These are phyloP conservation scores for Chloroclystis v-ata DNA, from an alignment of 2,888 invertebrate genomes.

Conservation along the genomic window DNA sequence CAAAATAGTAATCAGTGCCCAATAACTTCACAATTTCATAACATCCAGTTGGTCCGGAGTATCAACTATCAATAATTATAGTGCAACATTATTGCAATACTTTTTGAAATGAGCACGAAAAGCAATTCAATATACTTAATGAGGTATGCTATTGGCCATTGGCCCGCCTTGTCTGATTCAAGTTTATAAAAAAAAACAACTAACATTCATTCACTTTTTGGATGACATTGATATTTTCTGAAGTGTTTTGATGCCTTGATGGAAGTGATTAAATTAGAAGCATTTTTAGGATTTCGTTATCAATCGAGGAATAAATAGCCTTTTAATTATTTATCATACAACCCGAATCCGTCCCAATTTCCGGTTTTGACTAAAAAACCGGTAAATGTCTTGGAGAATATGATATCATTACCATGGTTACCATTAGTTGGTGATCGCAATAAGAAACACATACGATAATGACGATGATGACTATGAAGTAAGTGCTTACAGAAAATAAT, in stretches of 20 bases:
- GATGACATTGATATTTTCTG: neutral
- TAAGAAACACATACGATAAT: no score
- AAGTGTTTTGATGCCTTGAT: neutral
- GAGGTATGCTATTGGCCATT: neutral
- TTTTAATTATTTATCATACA: no score
- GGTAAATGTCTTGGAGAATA: no score
- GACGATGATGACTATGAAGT: slow-evolving; percentile 8
- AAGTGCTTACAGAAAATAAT: slow-evolving; percentile 27
- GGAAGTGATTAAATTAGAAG: no score
- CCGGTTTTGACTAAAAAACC: no score
- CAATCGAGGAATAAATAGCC: no score
- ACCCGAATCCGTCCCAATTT: no score
- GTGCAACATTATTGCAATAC: slow-evolving; percentile 43
- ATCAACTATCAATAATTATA: slow-evolving; percentile 40
- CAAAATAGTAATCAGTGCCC: slow-evolving; percentile 36
- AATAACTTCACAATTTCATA: slow-evolving; percentile 34
- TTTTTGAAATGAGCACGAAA: slow-evolving; percentile 46
- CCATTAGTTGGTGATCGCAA: no score
- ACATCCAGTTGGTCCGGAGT: slow-evolving; percentile 29
- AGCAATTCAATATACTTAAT: slow-evolving; percentile 34
- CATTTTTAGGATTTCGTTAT: no score
- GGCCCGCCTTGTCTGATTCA: slow-evolving; percentile 1
- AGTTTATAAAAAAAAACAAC: slow-evolving; percentile 5
- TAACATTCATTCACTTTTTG: neutral
- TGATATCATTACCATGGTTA: no score